These are phyloP conservation scores for Lasioglossum pauxillum DNA, from an alignment of 2,888 invertebrate species.

Conservation along the genomic window DNA sequence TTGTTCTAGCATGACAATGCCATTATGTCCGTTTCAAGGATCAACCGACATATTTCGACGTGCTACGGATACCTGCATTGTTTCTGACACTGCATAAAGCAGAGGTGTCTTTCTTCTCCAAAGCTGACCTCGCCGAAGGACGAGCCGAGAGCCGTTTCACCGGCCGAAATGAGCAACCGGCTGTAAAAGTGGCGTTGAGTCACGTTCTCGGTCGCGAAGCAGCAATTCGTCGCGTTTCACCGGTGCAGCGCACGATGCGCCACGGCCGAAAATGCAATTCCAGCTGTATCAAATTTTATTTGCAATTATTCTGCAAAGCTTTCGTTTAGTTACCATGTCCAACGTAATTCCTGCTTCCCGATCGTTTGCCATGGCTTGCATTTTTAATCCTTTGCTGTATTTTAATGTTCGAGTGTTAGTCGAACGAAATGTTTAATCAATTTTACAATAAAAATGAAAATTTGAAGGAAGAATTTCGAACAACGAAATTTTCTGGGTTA, in stretches of 20 bases:
- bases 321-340: neutral
- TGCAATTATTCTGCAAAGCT: neutral
- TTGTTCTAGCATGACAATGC: constrained; percentile 51
- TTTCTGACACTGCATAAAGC: constrained; percentile 50
- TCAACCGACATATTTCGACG: constrained; percentile 46
- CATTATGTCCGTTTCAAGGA: constrained; percentile 34
- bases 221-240: constrained; percentile 47
- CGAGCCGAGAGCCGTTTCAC: constrained; percentile 65
- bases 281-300: neutral
- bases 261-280: constrained; percentile 17
- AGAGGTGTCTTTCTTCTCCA: constrained; percentile 33
- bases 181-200: constrained; percentile 59
- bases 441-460: no score
- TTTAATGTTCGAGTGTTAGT: no score
- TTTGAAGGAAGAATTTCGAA: no score
- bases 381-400: no score
- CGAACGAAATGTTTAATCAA: no score
- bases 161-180: constrained; percentile 61
- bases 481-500: no score
- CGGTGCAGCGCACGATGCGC: constrained; percentile 12
- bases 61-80: constrained; percentile 51
- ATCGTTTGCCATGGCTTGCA: no score
- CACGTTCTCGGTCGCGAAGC: constrained; percentile 40
- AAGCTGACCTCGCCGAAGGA: constrained; percentile 60
- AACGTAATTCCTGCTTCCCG: neutral